phyloP scores from a whole-genome alignment of 1,140 invertebrate genomes.

The Zaprionus davidi region DNA sequence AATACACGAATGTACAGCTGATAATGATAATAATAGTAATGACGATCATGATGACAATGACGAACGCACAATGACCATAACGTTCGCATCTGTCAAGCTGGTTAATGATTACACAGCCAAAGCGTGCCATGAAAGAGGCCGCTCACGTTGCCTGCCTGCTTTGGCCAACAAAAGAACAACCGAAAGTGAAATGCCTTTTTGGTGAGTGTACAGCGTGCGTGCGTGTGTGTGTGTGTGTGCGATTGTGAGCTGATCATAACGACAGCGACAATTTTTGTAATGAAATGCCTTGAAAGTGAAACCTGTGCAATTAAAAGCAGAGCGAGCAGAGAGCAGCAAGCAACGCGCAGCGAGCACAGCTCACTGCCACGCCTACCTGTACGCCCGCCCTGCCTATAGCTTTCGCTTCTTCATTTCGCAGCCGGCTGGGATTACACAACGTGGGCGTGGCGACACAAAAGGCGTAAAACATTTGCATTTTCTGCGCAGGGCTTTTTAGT shows the following conservation, averaged over 20 bases:
- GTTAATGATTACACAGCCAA: constrained; percentile 39
- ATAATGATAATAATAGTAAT: constrained; percentile 36
- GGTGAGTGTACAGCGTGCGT: constrained; percentile 22
- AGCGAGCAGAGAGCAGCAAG: constrained; percentile 26
- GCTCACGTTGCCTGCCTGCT: constrained; percentile 37
- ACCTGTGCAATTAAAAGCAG: constrained; percentile 75
- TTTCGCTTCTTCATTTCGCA: constrained; percentile 49
- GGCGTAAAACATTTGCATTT: constrained; percentile 60
- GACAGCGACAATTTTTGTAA: constrained; percentile 77
- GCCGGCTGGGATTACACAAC: constrained; percentile 64
- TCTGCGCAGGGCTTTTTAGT: constrained; percentile 42
- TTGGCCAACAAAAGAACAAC: constrained; percentile 75
- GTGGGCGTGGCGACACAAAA: constrained; percentile 49
- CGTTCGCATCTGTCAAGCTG: constrained; percentile 36
- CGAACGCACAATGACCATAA: constrained; percentile 38
- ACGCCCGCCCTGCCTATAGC: constrained; percentile 29
- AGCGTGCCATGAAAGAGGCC: constrained; percentile 53
- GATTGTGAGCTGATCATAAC: constrained; percentile 58
- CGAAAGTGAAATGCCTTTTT: constrained; percentile 73
- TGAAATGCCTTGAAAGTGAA: constrained; percentile 80
- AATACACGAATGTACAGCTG: constrained; percentile 16
- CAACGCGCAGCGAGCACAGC: neutral
- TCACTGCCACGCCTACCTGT: constrained; percentile 43
- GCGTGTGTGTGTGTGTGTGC: neutral
- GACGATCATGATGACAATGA: constrained; percentile 27